Percentiles rank a stretch among this genome's conserved stretches.
These are phyloP conservation scores for Proterorhinus semilunaris DNA, from an alignment of 2,113 vertebrate genomes.

Conservation along the genomic window DNA sequence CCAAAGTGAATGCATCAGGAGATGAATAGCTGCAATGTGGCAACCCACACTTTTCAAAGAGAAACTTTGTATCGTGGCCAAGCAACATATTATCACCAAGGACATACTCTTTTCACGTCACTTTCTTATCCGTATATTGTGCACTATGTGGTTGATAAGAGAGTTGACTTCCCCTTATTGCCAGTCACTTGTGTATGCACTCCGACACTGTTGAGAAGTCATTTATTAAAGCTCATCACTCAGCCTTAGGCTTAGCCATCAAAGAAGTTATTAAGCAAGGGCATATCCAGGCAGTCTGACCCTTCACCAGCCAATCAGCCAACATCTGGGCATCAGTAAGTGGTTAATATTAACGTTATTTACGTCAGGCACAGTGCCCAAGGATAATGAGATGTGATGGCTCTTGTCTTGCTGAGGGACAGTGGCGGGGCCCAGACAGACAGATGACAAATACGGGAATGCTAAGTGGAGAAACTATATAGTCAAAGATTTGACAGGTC, in stretches of 20 bases:
- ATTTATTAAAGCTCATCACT: slow-evolving; percentile 17
- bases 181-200: slow-evolving; percentile 23
- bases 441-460: slow-evolving; percentile 42
- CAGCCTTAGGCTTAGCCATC: slow-evolving; percentile 8
- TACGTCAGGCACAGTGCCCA: slow-evolving; percentile 52
- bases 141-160: slow-evolving; percentile 13
- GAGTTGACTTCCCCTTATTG: slow-evolving; percentile 12
- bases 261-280: slow-evolving; percentile 2
- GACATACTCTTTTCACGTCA: slow-evolving; percentile 16
- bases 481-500: slow-evolving; percentile 36
- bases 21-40: slow-evolving; percentile 17
- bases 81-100: slow-evolving; percentile 25
- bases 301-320: slow-evolving; percentile 25
- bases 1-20: slow-evolving; percentile 35
- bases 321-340: slow-evolving; percentile 29
- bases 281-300: slow-evolving; percentile 1
- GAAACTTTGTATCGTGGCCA: slow-evolving; percentile 16
- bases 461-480: slow-evolving; percentile 22
- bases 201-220: slow-evolving; percentile 13
- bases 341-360: slow-evolving; percentile 57
- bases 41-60: slow-evolving; percentile 21
- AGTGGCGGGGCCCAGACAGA: slow-evolving; percentile 33
- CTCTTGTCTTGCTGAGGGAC: slow-evolving; percentile 29
- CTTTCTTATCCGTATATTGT: slow-evolving; percentile 19
- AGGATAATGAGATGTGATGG: slow-evolving; percentile 30